Evolutionary conservation across 2,797 vertebrate species (phyloP).

Genomic region (Dromococcyx pavoninus): DNA sequence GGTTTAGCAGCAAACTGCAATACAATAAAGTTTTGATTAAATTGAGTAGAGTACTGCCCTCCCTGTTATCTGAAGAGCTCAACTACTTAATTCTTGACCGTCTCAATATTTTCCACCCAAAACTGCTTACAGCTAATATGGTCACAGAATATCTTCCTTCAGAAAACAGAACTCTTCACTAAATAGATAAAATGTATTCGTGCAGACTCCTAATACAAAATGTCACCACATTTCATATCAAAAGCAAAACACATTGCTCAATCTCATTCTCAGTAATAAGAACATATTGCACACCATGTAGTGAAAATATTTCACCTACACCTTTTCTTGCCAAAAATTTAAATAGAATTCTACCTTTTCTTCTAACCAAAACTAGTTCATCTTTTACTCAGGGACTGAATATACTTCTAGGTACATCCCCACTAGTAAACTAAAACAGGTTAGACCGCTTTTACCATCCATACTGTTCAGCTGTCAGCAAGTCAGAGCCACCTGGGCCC

Average conservation of each 20-base stretch:
- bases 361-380: not conserved
- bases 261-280: not conserved
- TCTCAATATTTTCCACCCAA: not conserved
- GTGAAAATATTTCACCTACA: not conserved
- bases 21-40: not conserved
- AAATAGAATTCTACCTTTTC: not conserved
- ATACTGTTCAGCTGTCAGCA: not conserved
- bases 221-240: not conserved
- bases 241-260: not conserved
- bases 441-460: not conserved
- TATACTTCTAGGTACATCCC: not conserved
- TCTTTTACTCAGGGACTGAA: not conserved
- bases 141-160: not conserved
- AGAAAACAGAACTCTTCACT: not conserved
- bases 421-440: not conserved
- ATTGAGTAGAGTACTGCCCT: not conserved
- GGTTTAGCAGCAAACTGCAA: not conserved
- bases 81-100: not conserved
- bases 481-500: not conserved
- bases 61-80: not conserved
- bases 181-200: not conserved
- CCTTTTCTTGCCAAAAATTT: not conserved
- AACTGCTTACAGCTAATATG: not conserved
- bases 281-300: not conserved
- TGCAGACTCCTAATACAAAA: not conserved